phyloP scores from a whole-genome alignment of 64 coral and sea anemone species.

The Stylophora pistillata region DNA sequence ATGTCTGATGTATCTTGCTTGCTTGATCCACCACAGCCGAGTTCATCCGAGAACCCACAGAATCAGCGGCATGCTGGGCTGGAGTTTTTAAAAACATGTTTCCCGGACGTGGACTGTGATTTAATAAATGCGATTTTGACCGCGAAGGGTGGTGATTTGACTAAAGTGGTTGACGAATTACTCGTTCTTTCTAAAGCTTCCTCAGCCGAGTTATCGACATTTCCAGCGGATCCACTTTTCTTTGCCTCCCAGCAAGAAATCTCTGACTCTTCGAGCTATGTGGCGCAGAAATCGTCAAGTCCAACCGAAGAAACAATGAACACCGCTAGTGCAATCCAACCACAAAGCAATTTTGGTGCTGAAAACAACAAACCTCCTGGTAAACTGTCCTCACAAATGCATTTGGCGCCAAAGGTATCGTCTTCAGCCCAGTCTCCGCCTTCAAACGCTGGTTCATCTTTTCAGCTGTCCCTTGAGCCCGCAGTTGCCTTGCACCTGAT shows the following conservation, averaged over 20 bases:
- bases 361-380: not conserved
- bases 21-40: not conserved
- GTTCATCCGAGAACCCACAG: constrained; percentile 2
- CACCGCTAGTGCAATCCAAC: not conserved
- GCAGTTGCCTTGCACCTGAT: constrained; percentile 84
- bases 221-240: constrained; percentile 8
- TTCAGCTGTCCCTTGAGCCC: constrained; percentile 79
- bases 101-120: constrained; percentile 61
- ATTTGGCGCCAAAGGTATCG: not conserved
- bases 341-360: not conserved
- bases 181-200: not conserved
- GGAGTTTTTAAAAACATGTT: constrained; percentile 86
- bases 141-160: constrained; percentile 46
- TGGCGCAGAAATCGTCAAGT: not conserved
- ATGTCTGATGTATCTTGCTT: not conserved
- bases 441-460: not conserved
- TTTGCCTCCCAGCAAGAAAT: not conserved
- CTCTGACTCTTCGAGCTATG: not conserved
- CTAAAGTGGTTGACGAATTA: constrained; percentile 64
- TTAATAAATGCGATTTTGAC: constrained; percentile 36
- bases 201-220: constrained; percentile 25
- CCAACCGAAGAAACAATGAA: not conserved
- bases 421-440: not conserved
- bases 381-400: not conserved
- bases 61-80: constrained; percentile 14